Conservation (phyloP, 1,140 invertebrate species). For the Diprion similis region DNA sequence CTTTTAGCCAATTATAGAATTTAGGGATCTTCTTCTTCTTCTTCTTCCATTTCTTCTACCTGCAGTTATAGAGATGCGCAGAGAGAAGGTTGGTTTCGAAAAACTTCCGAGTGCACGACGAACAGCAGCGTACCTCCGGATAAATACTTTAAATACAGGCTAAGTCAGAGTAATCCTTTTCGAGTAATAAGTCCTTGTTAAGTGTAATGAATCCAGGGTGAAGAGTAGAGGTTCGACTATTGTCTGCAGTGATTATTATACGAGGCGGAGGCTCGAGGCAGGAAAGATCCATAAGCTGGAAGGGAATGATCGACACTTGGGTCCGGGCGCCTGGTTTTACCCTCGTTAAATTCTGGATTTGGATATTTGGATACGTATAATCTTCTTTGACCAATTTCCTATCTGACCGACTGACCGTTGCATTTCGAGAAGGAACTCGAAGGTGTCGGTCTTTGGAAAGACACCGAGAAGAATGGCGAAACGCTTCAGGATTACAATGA, state of each 20-base stretch:
- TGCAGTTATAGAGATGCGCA: no score
- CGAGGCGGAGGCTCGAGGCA: background rate
- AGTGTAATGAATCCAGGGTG: constrained; percentile 45
- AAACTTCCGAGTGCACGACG: background rate
- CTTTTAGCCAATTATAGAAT: no score
- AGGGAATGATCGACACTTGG: constrained; percentile 16
- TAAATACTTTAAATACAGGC: constrained; percentile 30
- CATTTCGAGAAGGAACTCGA: no score
- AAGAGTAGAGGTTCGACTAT: constrained; percentile 23
- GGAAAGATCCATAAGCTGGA: background rate
- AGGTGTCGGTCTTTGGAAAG: no score
- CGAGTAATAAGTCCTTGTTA: constrained; percentile 50
- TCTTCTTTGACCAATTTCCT: constrained; percentile 37
- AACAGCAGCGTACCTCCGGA: constrained; percentile 20
- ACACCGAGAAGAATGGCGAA: no score
- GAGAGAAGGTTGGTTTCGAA: no score
- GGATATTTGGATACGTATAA: constrained; percentile 57
- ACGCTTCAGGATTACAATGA: no score
- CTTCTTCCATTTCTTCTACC: no score
- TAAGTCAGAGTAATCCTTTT: constrained; percentile 50
- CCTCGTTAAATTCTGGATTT: constrained; percentile 42
- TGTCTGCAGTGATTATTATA: constrained; percentile 11
- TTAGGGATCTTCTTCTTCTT: no score
- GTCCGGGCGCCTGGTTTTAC: constrained; percentile 29
- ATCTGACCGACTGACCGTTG: background rate